Base-by-base conservation (phyloP, 2,888 invertebrate genomes). In the Portevinia maculata region DNA sequence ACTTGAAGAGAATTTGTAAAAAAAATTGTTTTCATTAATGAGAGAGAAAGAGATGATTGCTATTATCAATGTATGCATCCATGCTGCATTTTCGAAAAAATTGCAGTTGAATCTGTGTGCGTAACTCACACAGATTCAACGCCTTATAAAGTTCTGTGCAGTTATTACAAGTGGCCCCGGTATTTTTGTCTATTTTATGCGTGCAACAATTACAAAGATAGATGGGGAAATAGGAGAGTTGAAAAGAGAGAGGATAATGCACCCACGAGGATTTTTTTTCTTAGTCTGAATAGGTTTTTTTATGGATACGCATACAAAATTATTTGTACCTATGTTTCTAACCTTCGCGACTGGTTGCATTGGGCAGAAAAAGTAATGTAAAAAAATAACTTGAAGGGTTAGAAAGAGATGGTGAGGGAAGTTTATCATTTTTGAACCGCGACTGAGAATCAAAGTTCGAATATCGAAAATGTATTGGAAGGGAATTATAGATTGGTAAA, bases 301-400 rank as follows among this genome's bases (percentile, higher is more conserved):
- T 28, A 44, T 21, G 17, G 44, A 60, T 67, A 78, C 48, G 44
- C 60, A 71, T 76, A 83, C 65, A 76, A 76, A 65, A 81, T 52
- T 24, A 65, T 78, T 83, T 76, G 41, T 67, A 53, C 71, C 76
- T 60, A 71, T 53, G 71, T 67, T 55, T 76, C 65, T 78, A 83
- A 83, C 83, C 83, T 83, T 83, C 67, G 83, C 83, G 76, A 83
- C 64, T 67, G 71, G 78, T 81, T 81, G 79, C 79, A 81, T 81
- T 81, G 64, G 62, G 64, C 67, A 79, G 60, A 73, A 74, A 74
- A 74, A 30, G 21, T 9, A 44, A 24, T 24, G 21, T 15, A 11
- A 11, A 41, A 37, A 52, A 52, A 13, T n/a, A 11, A 60, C 17
- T 41, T n/a, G 24, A 71, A 59, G 71, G 67, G 78, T 71, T 83